These are phyloP conservation scores for Phrynocephalus forsythii DNA, from an alignment of 2,797 vertebrate genomes.

Conservation along the genomic window DNA sequence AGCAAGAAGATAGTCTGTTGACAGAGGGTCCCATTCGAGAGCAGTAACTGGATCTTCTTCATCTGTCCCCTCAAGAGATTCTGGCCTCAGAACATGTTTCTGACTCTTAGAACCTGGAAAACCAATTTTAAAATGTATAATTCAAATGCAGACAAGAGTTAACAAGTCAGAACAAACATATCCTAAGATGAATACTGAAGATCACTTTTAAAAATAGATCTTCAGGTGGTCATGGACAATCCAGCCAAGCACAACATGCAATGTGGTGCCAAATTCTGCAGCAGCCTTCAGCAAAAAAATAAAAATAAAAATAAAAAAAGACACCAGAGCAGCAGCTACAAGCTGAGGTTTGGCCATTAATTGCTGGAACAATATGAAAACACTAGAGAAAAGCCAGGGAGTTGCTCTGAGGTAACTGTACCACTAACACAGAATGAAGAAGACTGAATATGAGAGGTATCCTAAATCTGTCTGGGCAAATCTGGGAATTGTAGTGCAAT, in stretches of 20 bases:
- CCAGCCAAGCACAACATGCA: background rate
- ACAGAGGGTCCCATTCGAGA: conserved; percentile 95
- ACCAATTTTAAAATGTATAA: conserved; percentile 32
- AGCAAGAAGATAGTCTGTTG: conserved; percentile 93
- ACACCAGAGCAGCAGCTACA: too few relatives aligned
- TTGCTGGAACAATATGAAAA: too few relatives aligned
- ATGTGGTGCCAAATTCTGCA: background rate
- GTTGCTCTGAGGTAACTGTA: too few relatives aligned
- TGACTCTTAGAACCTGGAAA: conserved; percentile 89
- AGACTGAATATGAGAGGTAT: too few relatives aligned
- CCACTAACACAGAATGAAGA: too few relatives aligned
- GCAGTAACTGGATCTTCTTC: conserved; percentile 95
- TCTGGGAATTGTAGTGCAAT: too few relatives aligned
- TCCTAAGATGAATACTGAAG: background rate
- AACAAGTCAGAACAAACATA: background rate
- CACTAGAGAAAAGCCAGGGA: too few relatives aligned
- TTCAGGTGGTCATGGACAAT: background rate
- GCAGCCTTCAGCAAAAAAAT: too few relatives aligned
- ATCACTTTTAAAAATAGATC: background rate
- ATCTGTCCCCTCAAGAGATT: conserved; percentile 94
- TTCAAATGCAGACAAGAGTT: conserved; percentile 19
- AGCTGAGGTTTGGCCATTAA: too few relatives aligned
- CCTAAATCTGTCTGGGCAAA: too few relatives aligned
- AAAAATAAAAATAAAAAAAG: too few relatives aligned
- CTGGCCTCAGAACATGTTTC: conserved; percentile 93